Percentiles rank a stretch among this genome's conserved stretches.
Evolutionary conservation across 2,797 vertebrate genomes (phyloP).

Genomic region (Sebastes aleutianus): DNA sequence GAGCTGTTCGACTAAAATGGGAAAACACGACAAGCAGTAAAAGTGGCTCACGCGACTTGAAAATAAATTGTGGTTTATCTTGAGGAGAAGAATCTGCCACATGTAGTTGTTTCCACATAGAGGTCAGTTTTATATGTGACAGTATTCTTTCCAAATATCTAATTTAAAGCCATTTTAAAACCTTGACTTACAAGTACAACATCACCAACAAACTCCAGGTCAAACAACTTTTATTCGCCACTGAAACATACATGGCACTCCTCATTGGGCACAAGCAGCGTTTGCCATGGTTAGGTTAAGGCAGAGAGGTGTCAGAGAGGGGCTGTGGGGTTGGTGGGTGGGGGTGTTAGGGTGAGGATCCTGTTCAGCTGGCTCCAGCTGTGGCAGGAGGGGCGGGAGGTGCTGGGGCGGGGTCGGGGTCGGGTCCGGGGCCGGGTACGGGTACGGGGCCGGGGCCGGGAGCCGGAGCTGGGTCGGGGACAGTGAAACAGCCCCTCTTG

Average conservation of each 20-base stretch:
- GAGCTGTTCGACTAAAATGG: conserved; percentile 24
- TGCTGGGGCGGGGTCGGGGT: conserved; percentile 74
- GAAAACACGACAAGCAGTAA: conserved; percentile 17
- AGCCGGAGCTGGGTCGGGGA: conserved; percentile 49
- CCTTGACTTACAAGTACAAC: conserved; percentile 40
- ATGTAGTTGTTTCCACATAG: conserved; percentile 11
- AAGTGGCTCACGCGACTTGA: conserved; percentile 10
- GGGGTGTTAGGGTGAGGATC: conserved; percentile 5
- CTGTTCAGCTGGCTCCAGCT: conserved; percentile 85
- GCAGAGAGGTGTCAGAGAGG: conserved; percentile 34
- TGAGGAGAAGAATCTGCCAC: neutral
- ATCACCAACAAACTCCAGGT: conserved; percentile 59
- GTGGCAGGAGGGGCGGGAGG: conserved; percentile 70
- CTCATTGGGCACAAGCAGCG: conserved; percentile 62
- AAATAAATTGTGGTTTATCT: conserved; percentile 22
- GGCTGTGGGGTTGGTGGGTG: neutral
- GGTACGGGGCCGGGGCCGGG: neutral
- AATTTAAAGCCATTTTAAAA: conserved; percentile 12
- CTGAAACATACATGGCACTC: conserved; percentile 72
- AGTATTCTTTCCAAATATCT: neutral
- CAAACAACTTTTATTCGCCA: conserved; percentile 75
- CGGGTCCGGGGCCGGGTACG: neutral
- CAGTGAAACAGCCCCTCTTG: conserved; percentile 85
- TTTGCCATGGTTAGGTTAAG: conserved; percentile 58
- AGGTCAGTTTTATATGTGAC: conserved; percentile 14